Percentiles rank a stretch among this genome's conserved stretches.
phyloP scores from a whole-genome alignment of 2,888 invertebrate species.

The Malacosoma neustria region DNA sequence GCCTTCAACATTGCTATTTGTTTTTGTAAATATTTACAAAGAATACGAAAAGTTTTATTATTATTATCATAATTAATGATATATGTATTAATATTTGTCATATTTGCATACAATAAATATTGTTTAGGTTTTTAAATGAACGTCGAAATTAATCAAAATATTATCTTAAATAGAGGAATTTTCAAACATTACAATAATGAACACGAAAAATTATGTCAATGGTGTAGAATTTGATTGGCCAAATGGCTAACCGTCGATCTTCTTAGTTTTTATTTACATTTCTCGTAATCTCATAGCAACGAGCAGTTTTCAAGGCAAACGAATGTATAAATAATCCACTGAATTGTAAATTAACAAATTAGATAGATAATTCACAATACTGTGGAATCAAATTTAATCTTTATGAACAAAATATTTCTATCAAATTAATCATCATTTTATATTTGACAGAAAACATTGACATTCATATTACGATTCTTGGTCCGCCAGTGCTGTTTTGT shows the following conservation, averaged over 20 bases:
- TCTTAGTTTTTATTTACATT: conserved; percentile 28
- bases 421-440: conserved; percentile 7
- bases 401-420: conserved; percentile 7
- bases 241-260: conserved; percentile 4
- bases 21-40: no score
- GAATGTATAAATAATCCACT: conserved; percentile 44
- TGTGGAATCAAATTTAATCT: conserved; percentile 21
- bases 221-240: conserved; percentile 5
- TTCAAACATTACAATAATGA: conserved; percentile 8
- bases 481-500: no score
- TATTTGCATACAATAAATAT: no score
- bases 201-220: conserved; percentile 14
- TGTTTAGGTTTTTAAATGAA: no score
- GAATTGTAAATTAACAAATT: conserved; percentile 47
- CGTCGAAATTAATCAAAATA: no score
- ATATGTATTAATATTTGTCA: no score
- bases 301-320: conserved; percentile 49
- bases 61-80: no score
- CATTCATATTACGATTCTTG: no score
- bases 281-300: conserved; percentile 54
- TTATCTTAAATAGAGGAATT: conserved; percentile 16
- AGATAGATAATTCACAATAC: conserved; percentile 36
- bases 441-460: neutral
- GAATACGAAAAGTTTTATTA: no score
- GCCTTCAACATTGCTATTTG: no score